phyloP scores from a whole-genome alignment of 1,140 invertebrate species.

The Rhizoglyphus robini region DNA sequence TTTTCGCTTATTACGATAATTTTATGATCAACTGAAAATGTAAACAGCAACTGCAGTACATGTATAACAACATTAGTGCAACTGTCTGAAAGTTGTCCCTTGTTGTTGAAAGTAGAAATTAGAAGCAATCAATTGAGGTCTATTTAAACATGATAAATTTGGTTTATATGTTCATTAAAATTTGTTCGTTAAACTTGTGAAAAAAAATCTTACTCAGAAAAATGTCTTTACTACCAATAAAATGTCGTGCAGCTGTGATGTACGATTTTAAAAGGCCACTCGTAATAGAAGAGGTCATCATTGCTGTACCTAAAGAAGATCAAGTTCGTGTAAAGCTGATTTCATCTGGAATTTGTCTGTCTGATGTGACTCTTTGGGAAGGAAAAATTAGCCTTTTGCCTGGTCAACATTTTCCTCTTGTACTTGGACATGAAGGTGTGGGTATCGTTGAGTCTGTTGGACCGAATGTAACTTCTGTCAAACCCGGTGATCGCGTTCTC shows the following conservation, averaged over 20 bases:
- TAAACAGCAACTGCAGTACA: too few relatives aligned
- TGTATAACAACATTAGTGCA: too few relatives aligned
- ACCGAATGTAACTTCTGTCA: neutral
- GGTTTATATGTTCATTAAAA: too few relatives aligned
- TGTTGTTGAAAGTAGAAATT: too few relatives aligned
- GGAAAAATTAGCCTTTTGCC: conserved; percentile 36
- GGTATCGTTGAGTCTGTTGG: conserved; percentile 12
- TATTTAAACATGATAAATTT: too few relatives aligned
- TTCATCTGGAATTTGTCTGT: conserved; percentile 23
- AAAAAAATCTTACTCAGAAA: too few relatives aligned
- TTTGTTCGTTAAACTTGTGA: too few relatives aligned
- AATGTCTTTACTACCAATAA: too few relatives aligned
- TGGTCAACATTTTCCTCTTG: neutral
- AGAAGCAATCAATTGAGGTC: too few relatives aligned
- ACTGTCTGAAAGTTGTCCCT: too few relatives aligned
- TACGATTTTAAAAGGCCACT: conserved; percentile 31
- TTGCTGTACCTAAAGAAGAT: conserved; percentile 39
- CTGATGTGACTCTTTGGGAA: conserved; percentile 16
- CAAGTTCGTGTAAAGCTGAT: conserved; percentile 39
- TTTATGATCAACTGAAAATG: too few relatives aligned
- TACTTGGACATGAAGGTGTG: neutral
- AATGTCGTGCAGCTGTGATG: conserved; percentile 24
- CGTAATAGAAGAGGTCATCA: conserved; percentile 39
- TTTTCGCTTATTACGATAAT: too few relatives aligned
- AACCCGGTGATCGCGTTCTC: conserved; percentile 65